Evolutionary conservation across 2,888 invertebrate species (phyloP).

Genomic region (Agriopis aurantiaria): DNA sequence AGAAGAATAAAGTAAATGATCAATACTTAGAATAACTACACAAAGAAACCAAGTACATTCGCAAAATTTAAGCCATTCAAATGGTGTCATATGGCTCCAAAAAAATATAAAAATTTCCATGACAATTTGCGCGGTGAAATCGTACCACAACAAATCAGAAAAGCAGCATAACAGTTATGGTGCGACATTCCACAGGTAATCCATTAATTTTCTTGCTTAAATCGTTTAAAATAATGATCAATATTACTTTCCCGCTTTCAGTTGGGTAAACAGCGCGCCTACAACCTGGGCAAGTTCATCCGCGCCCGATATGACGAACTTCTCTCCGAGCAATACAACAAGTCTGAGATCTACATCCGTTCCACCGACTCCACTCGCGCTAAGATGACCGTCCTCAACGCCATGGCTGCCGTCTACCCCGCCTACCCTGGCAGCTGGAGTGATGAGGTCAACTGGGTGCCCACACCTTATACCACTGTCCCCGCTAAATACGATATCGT

Average conservation of each 20-base stretch:
- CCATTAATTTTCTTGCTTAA: too few species aligned
- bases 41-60: too few species aligned
- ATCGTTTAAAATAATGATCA: too few species aligned
- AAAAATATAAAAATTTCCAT: too few species aligned
- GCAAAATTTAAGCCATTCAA: too few species aligned
- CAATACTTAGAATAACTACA: too few species aligned
- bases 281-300: constrained; percentile 55
- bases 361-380: constrained; percentile 65
- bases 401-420: constrained; percentile 61
- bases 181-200: too few species aligned
- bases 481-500: constrained; percentile 55
- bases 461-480: constrained; percentile 62
- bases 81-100: too few species aligned
- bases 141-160: too few species aligned
- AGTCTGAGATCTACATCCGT: constrained; percentile 63
- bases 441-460: constrained; percentile 57
- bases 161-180: too few species aligned
- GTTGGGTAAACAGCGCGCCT: constrained; percentile 55
- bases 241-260: constrained; percentile 24
- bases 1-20: too few species aligned
- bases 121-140: too few species aligned
- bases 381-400: constrained; percentile 63
- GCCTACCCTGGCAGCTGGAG: constrained; percentile 53
- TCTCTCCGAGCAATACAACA: constrained; percentile 57
- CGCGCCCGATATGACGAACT: constrained; percentile 55